Percentiles rank a stretch among this genome's conserved stretches.
Evolutionary conservation across 53 echinoderm and acorn worm species (phyloP).

Genomic region (Holothuria leucospilota): DNA sequence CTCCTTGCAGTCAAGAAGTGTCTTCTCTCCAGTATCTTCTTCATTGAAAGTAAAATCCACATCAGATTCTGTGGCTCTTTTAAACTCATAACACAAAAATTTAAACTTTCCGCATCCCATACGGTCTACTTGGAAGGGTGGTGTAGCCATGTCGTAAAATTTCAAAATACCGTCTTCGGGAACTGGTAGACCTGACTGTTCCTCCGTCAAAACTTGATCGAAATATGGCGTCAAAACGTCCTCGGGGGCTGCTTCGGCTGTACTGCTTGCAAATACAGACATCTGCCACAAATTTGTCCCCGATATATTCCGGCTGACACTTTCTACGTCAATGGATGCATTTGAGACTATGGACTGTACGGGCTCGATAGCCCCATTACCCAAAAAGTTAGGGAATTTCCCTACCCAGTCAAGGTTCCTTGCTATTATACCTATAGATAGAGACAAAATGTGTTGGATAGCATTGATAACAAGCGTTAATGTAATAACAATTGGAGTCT

Average conservation of each 20-base stretch:
- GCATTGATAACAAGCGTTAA: no score
- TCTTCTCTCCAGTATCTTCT: constrained; percentile 17
- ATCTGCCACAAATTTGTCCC: constrained; percentile 35
- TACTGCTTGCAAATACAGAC: constrained; percentile 44
- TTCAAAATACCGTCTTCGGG: constrained; percentile 19
- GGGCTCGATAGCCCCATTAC: neutral
- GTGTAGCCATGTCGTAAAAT: constrained; percentile 42
- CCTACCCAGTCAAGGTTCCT: constrained; percentile 34
- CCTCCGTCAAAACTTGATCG: constrained; percentile 25
- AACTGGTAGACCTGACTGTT: constrained; percentile 20
- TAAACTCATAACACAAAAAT: constrained; percentile 41
- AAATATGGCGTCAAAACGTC: constrained; percentile 16
- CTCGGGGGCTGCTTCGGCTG: constrained; percentile 10
- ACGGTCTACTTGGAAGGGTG: constrained; percentile 35
- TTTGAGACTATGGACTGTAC: constrained; percentile 9
- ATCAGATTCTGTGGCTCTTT: neutral
- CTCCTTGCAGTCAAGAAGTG: constrained; percentile 28
- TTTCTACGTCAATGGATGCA: constrained; percentile 13
- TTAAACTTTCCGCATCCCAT: constrained; percentile 43
- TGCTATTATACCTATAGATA: constrained; percentile 2
- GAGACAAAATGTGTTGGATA: no score
- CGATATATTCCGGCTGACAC: constrained; percentile 17
- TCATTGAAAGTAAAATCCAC: constrained; percentile 24
- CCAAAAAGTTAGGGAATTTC: constrained; percentile 24
- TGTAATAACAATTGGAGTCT: no score